Percentiles rank a stretch among this genome's conserved stretches.
phyloP scores from a whole-genome alignment of 1,140 invertebrate genomes.

The Trichomalopsis sarcophagae region DNA sequence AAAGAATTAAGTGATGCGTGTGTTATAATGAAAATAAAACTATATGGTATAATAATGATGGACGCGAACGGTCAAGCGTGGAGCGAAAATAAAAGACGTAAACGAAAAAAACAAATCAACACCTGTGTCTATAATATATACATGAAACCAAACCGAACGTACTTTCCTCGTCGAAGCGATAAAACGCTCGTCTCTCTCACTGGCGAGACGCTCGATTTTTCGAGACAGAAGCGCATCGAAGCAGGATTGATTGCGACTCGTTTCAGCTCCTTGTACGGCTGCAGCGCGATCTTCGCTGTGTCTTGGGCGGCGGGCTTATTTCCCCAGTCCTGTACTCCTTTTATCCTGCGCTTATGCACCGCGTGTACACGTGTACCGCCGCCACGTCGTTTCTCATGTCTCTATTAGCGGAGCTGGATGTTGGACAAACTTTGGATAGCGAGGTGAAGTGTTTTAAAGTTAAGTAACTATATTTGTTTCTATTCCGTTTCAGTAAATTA shows the following conservation, averaged over 20 bases:
- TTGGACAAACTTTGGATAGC: no score
- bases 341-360: neutral
- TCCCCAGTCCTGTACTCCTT: neutral
- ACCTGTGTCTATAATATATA: neutral
- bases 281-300: neutral
- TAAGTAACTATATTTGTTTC: no score
- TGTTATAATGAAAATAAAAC: conserved; percentile 30
- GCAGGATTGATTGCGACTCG: conserved; percentile 16
- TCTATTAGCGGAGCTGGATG: neutral
- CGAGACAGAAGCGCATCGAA: neutral
- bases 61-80: no score
- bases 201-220: conserved; percentile 6
- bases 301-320: conserved; percentile 23
- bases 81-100: neutral
- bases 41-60: neutral
- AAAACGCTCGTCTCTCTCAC: neutral
- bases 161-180: neutral
- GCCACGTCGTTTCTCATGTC: neutral
- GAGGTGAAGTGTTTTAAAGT: no score
- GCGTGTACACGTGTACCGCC: no score
- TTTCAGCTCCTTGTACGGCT: conserved; percentile 15
- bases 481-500: no score
- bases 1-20: neutral
- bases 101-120: neutral
- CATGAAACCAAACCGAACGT: neutral